phyloP scores from a whole-genome alignment of 2,888 invertebrate genomes.

The Stramonita haemastoma region DNA sequence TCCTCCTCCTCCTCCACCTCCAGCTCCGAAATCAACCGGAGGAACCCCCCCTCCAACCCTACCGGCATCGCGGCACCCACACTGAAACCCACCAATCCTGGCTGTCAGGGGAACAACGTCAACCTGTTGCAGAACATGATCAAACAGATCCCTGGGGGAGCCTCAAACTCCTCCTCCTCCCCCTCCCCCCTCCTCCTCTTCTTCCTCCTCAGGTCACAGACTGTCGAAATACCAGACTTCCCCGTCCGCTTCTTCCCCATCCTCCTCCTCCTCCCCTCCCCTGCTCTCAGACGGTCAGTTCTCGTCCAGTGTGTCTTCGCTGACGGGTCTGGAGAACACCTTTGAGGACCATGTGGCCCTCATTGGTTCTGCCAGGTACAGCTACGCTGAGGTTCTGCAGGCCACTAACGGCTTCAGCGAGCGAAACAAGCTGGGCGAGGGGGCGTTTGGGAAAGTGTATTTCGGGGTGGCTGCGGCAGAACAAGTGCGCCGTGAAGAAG shows the following conservation, averaged over 20 bases:
- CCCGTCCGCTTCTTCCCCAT: not conserved
- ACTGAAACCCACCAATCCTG: conserved; percentile 11
- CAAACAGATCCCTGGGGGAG: conserved; percentile 22
- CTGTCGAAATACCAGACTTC: not conserved
- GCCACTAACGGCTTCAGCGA: conserved; percentile 67
- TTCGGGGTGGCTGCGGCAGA: conserved; percentile 72
- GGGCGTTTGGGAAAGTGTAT: conserved; percentile 84
- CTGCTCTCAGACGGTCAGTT: not conserved
- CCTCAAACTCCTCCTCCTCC: not conserved
- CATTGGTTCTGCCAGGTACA: conserved; percentile 34
- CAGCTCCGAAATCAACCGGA: not conserved
- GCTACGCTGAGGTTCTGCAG: conserved; percentile 62
- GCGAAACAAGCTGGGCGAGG: conserved; percentile 81
- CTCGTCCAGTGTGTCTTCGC: conserved; percentile 26
- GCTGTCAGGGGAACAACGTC: not conserved
- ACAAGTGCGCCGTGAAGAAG: conserved; percentile 72
- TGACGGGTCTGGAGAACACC: conserved; percentile 7
- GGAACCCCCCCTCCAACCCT: not conserved
- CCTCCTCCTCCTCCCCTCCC: not conserved
- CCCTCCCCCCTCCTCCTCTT: not conserved
- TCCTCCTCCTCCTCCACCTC: no score
- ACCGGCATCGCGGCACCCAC: conserved; percentile 3
- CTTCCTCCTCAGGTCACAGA: not conserved
- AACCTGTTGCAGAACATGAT: conserved; percentile 13
- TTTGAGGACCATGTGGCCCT: conserved; percentile 21